Evolutionary conservation across 2,888 invertebrate species (phyloP).

Genomic region (Agrotis ipsilon): DNA sequence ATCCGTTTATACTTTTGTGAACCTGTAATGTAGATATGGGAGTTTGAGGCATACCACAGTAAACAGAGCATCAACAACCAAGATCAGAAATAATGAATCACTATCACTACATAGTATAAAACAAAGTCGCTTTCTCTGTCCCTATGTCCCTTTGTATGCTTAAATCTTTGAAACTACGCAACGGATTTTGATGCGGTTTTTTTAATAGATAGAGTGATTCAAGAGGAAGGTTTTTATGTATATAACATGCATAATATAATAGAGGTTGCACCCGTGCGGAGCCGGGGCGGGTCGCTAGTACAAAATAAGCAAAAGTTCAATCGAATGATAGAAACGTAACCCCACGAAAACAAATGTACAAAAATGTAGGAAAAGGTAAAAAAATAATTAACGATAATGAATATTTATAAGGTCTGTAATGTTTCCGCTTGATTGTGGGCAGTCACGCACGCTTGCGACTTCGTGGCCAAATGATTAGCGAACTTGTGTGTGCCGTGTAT

Average conservation of each 20-base stretch:
- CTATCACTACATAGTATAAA: too few species aligned
- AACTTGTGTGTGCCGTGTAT: constrained; percentile 51
- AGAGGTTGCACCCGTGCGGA: too few species aligned
- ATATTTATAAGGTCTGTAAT: constrained; percentile 67
- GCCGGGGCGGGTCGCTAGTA: too few species aligned
- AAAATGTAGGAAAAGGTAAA: constrained; percentile 51
- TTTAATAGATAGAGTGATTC: too few species aligned
- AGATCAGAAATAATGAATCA: background rate
- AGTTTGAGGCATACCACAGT: background rate
- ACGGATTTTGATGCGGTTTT: too few species aligned
- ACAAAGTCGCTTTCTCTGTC: too few species aligned
- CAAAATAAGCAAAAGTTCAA: background rate
- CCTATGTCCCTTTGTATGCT: too few species aligned
- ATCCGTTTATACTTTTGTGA: background rate
- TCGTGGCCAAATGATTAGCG: constrained; percentile 54
- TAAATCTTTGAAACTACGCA: too few species aligned
- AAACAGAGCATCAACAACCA: background rate
- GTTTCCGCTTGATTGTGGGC: constrained; percentile 66
- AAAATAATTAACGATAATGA: constrained; percentile 67
- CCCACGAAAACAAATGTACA: constrained; percentile 29
- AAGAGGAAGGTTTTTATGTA: too few species aligned
- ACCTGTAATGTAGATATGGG: background rate
- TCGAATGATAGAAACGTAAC: constrained; percentile 39
- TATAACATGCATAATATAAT: too few species aligned
- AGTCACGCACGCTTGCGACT: constrained; percentile 61